Percentiles rank a stretch among this genome's conserved stretches.
Evolutionary conservation across 2,113 vertebrate genomes (phyloP).

Genomic region (Artemisiospiza belli): DNA sequence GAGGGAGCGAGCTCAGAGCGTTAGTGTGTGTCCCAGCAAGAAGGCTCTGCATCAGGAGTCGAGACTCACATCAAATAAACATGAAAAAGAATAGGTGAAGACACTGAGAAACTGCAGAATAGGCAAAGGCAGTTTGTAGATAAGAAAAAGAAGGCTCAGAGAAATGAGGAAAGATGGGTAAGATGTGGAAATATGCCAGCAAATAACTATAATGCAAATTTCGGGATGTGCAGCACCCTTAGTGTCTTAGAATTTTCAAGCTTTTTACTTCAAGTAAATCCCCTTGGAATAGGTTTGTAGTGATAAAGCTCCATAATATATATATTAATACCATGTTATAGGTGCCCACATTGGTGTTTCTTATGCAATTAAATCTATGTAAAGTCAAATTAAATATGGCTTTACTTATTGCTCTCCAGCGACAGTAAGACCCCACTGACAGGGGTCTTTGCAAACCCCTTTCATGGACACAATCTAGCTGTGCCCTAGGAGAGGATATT

Average conservation of each 20-base stretch:
- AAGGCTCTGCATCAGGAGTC: accelerated
- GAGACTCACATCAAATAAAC: background rate
- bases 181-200: background rate
- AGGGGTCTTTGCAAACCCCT: too few species aligned
- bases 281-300: background rate
- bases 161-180: background rate
- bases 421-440: background rate
- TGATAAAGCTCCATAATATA: background rate
- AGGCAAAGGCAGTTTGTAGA: background rate
- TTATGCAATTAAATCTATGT: background rate
- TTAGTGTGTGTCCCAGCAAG: background rate
- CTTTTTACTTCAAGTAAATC: background rate
- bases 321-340: background rate
- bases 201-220: background rate
- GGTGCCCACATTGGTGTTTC: background rate
- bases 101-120: background rate
- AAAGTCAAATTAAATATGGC: too few species aligned
- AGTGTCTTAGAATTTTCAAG: background rate
- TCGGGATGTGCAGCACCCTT: accelerated
- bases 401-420: background rate
- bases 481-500: background rate
- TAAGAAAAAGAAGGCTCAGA: background rate
- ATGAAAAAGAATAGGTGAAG: background rate
- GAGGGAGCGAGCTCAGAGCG: accelerated
- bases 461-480: background rate